Evolutionary conservation across 1,140 invertebrate genomes (phyloP), one percentile per base, ranked within the genome.

Genomic region (Euschistus heros): DNA sequence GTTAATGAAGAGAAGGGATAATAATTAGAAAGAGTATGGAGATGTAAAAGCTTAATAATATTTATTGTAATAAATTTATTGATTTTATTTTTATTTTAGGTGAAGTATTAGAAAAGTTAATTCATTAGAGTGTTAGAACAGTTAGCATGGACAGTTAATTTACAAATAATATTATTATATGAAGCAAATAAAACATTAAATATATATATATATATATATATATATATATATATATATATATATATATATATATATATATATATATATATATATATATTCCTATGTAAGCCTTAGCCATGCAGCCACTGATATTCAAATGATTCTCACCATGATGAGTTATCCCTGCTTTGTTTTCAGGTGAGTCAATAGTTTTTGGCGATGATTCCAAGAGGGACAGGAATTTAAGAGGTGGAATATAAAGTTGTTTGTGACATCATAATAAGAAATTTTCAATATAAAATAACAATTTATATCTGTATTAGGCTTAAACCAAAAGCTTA

Each of bases 271-370:
- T 62, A 62, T 22, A 27, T 47, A 44, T 46, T 62, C 37, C 44
- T 62, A 62, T 24, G 42, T 47, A 62, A 62, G 61, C 61, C 20
- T 46, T 46, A 65, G 63, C 63, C 63, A 65, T 65, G 63, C 63
- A 65, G 63, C 63, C 63, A 65, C 50, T 54, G 50, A 65, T 65
- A 44, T 57, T 55, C 26, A 59, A 57, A 55, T 65, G 24, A 65
- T 57, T 65, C 63, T 65, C 63, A 65, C 63, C 63, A 65, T 65
- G 52, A 52, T 54, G 54, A 59, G 52, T 27, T 65, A 27, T 30
- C 63, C 54, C 54, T 30, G 50, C 27, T 42, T 57, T 65, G 50
- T 54, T 64, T 64, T 54, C 62, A 46, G 60, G 47, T 50, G 47
- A 57, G 54, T 22, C 54, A 57, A 57, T 22, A 24, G 54, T 57